A percentile compares a stretch with the other conserved stretches of the same genome.
These are phyloP conservation scores for Acrossocheilus fasciatus DNA, from an alignment of 2,797 vertebrate genomes.

Conservation along the genomic window DNA sequence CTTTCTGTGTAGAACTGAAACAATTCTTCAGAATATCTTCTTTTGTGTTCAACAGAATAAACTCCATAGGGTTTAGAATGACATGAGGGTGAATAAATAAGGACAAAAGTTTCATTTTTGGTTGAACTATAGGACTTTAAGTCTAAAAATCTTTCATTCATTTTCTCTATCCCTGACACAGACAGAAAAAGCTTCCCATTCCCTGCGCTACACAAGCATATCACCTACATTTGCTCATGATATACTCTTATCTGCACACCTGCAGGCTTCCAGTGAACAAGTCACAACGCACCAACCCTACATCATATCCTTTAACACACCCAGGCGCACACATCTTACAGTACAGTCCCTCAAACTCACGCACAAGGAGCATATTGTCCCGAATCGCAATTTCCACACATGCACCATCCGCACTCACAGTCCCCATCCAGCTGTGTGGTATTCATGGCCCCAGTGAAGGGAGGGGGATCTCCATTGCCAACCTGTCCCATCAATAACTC, in stretches of 20 bases:
- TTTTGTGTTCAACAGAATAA: background rate
- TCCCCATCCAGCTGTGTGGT: constrained; percentile 61
- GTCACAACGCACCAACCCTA: background rate
- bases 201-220: background rate
- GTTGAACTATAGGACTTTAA: background rate
- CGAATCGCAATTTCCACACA: constrained; percentile 22
- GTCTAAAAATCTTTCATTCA: background rate
- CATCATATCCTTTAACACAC: constrained; percentile 15
- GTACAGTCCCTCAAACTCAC: constrained; percentile 17
- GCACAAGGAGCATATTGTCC: constrained; percentile 11
- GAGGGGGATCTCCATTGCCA: constrained; percentile 65
- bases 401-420: constrained; percentile 55
- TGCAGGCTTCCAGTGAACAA: background rate
- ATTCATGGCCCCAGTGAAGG: constrained; percentile 64
- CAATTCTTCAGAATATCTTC: background rate
- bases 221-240: constrained; percentile 1
- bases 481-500: constrained; percentile 76
- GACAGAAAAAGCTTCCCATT: constrained; percentile 7
- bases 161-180: background rate
- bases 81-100: background rate
- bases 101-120: background rate
- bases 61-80: background rate
- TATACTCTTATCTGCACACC: constrained; percentile 4
- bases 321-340: constrained; percentile 3
- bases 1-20: background rate